Percentiles rank a stretch among this genome's conserved stretches.
These are phyloP conservation scores for Uloborus diversus DNA, from an alignment of 1,140 invertebrate species.

Conservation along the genomic window DNA sequence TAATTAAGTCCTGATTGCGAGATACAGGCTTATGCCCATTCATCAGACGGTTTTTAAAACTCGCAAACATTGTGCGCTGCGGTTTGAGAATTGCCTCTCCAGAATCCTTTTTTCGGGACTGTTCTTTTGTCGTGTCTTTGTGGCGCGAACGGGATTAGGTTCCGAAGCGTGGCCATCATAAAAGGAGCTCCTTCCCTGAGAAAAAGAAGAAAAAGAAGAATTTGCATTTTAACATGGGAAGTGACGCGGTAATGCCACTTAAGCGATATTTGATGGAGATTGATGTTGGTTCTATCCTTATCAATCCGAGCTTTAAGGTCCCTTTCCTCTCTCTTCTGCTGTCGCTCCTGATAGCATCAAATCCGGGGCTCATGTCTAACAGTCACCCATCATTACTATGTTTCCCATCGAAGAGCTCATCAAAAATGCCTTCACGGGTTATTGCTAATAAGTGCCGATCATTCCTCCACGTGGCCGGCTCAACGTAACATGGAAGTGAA, in stretches of 20 bases:
- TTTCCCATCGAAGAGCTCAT: background rate
- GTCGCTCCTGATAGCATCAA: background rate
- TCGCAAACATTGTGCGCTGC: background rate
- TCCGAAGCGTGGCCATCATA: background rate
- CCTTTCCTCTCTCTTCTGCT: background rate
- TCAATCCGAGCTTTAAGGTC: background rate
- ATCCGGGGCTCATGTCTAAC: too few species aligned
- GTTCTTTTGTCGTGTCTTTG: background rate
- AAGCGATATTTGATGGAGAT: conserved; percentile 17
- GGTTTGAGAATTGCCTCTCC: background rate
- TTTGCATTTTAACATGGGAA: background rate
- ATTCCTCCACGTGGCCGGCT: background rate
- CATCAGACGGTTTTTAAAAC: background rate
- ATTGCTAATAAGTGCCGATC: background rate
- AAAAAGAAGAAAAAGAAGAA: background rate
- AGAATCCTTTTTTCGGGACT: background rate
- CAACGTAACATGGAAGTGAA: too few species aligned
- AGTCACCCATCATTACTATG: background rate
- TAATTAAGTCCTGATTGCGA: conserved; percentile 19
- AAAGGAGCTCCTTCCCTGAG: background rate
- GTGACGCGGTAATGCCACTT: conserved; percentile 15
- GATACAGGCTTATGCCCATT: background rate
- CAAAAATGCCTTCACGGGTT: background rate
- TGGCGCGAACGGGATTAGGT: background rate
- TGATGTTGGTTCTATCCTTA: background rate